phyloP scores from a whole-genome alignment of 2,888 invertebrate genomes.

The Brachynemurus nebulosus region DNA sequence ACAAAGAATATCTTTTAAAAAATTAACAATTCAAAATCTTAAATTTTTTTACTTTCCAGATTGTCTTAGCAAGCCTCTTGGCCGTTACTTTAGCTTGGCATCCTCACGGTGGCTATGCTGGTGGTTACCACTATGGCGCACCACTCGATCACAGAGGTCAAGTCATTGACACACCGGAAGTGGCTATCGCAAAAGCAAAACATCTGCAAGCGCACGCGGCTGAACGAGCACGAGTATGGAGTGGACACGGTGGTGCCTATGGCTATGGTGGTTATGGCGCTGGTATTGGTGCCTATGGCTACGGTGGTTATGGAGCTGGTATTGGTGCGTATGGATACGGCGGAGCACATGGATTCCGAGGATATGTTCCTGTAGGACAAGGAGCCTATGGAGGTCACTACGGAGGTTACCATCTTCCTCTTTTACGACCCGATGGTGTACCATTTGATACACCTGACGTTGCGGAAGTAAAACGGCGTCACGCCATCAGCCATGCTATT shows the following conservation, averaged over 20 bases:
- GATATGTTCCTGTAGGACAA: too few species aligned
- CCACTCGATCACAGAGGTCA: slow-evolving; percentile 11
- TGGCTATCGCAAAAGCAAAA: slow-evolving; percentile 8
- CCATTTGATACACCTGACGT: slow-evolving; percentile 14
- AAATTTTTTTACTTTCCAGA: slow-evolving; percentile 7
- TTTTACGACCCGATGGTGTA: slow-evolving; percentile 22
- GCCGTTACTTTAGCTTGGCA: slow-evolving; percentile 10
- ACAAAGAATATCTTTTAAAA: too few species aligned
- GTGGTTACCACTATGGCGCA: slow-evolving; percentile 7
- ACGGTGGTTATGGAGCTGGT: too few species aligned
- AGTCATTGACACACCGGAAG: slow-evolving; percentile 12
- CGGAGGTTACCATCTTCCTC: slow-evolving; percentile 32
- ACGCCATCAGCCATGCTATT: slow-evolving; percentile 9
- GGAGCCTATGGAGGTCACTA: slow-evolving; percentile 15
- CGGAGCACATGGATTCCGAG: too few species aligned
- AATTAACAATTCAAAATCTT: too few species aligned
- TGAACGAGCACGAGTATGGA: slow-evolving; percentile 1
- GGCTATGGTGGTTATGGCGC: neutral
- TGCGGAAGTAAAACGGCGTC: slow-evolving; percentile 9
- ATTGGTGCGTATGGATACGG: too few species aligned
- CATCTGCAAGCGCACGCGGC: slow-evolving; percentile 11
- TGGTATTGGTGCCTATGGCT: too few species aligned
- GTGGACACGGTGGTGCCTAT: neutral
- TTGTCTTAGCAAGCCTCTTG: slow-evolving; percentile 11
- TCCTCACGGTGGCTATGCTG: too few species aligned